phyloP scores from a whole-genome alignment of 1,140 invertebrate genomes.

The Macrosteles quadrilineatus region DNA sequence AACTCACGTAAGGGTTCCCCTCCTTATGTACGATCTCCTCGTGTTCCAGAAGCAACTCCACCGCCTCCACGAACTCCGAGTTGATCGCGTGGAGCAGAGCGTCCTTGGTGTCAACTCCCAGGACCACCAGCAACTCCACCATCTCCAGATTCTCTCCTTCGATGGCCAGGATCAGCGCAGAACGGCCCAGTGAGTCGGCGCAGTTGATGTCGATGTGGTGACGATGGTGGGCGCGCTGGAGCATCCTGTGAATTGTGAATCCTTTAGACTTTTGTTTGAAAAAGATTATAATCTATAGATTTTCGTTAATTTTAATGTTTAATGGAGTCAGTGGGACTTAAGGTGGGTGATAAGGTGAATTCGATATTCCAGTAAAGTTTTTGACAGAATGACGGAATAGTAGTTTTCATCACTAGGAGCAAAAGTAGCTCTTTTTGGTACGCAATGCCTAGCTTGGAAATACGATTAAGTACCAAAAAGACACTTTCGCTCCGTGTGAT shows the following conservation, averaged over 20 bases:
- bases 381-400: too few species aligned
- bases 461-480: too few species aligned
- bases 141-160: conserved; percentile 99
- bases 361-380: too few species aligned
- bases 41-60: conserved; percentile 92
- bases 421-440: too few species aligned
- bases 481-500: too few species aligned
- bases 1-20: conserved; percentile 80
- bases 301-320: too few species aligned
- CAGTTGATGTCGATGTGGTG: conserved; percentile 94
- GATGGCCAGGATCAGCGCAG: conserved; percentile 93
- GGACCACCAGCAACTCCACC: conserved; percentile 92
- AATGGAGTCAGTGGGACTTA: too few species aligned
- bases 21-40: conserved; percentile 78
- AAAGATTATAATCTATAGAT: too few species aligned
- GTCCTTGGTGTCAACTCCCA: conserved; percentile 88
- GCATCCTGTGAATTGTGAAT: conserved; percentile 66
- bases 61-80: conserved; percentile 97
- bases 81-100: conserved; percentile 95
- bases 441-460: too few species aligned
- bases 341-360: too few species aligned
- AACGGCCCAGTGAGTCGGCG: conserved; percentile 91
- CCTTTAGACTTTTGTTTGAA: too few species aligned
- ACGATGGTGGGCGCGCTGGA: conserved; percentile 74
- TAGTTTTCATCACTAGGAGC: too few species aligned